Base-by-base conservation (phyloP, 2,888 invertebrate species). In the Polymixis flavicincta region DNA sequence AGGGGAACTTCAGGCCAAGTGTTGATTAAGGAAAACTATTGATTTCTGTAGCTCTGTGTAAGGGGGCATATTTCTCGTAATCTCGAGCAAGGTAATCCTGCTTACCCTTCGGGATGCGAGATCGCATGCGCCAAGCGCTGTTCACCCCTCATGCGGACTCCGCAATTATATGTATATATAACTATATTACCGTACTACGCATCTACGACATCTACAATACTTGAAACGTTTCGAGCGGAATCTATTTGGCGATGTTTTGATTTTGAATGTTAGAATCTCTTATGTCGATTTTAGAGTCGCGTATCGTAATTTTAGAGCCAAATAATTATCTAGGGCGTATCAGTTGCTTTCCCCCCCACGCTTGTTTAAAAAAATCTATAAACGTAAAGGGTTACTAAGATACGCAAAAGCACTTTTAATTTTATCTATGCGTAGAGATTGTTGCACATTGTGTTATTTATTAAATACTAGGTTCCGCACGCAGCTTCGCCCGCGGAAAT, bases 111-210 rank as follows among this genome's bases (percentile, higher is more conserved):
- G 83, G 73, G 80, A 75, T 76, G 79, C 85, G 80, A 89, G 84
- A 87, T 87, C 91, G 91, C 91, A 91, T 91, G 91, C 91, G 91
- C 91, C 88, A 87, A 87, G 82, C 86, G 64, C 74, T 83, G 80
- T 76, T 83, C 78, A 82, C 80, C 90, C 91, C 89, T 89, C 87
- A 78, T 78, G 74, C 86, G 77, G 79, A 80, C 83, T 80, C 82
- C 85, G 86, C 88, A 88, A 90, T 91, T 89, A 89, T 88, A 85
- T 85, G 73, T 78, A 84, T 78, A 84, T 78, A 86, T 75, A 87
- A 75, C 80, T 85, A 78, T 76, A 79, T n/a, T 65, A 65, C 42
- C 55, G 54, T 74, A 74, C 70, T 59, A 69, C 73, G 61, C 54
- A 42, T 75, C 81, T 45, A 76, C 83, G 68, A 71, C 61, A 71